Conservation (phyloP, 2,113 vertebrate species). For the Archilochus colubris region DNA sequence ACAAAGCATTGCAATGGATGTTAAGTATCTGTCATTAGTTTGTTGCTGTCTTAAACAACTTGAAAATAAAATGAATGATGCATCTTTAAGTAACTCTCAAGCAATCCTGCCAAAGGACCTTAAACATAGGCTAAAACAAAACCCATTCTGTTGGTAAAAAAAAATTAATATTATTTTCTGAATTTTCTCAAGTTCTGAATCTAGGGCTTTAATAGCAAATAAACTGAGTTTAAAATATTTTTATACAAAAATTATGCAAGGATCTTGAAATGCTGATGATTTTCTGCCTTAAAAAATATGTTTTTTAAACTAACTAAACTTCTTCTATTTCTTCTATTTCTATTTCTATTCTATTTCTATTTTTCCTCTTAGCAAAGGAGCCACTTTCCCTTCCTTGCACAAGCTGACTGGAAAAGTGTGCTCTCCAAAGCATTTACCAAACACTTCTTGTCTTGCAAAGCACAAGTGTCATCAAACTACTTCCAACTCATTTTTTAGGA, state of each 20-base stretch:
- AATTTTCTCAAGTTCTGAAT: background rate
- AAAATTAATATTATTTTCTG: background rate
- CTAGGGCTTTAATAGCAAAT: background rate
- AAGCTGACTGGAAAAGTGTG: background rate
- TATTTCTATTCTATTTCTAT: too few species aligned
- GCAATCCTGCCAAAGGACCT: background rate
- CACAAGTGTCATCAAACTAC: background rate
- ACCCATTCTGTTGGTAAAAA: background rate
- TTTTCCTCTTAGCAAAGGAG: background rate
- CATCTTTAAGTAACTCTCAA: background rate
- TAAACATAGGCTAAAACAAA: background rate
- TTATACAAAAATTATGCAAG: background rate
- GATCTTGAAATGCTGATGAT: background rate
- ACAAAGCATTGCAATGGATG: background rate
- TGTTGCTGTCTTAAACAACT: background rate
- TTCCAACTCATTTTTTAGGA: background rate
- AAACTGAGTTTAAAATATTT: background rate
- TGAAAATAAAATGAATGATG: background rate
- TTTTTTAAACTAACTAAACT: background rate
- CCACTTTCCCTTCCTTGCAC: background rate
- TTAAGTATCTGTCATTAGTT: background rate
- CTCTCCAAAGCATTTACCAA: background rate
- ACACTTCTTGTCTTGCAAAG: background rate
- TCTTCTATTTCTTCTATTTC: background rate
- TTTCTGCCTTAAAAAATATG: background rate